Percentiles rank a stretch among this genome's conserved stretches.
Conservation (phyloP, 30 jellyfish, hydroid and myxozoan genomes). For the Cassiopea xamachana region DNA sequence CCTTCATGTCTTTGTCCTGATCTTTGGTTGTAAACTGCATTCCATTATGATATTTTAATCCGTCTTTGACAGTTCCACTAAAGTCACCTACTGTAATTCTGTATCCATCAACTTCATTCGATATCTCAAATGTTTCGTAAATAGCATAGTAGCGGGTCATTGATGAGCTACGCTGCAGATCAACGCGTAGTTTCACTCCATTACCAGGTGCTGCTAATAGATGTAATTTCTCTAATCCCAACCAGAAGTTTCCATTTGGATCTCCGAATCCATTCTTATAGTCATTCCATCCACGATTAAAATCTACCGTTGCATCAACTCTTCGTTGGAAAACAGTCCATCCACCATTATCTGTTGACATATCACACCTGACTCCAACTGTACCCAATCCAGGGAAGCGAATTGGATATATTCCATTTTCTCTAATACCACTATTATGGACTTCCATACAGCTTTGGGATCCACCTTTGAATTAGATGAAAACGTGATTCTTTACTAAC, state of each 20-base stretch:
- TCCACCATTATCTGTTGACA: not conserved
- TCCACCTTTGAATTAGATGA: too few species aligned
- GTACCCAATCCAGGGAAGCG: not conserved
- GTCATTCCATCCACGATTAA: not conserved
- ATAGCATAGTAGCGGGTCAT: not conserved
- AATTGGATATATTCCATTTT: not conserved
- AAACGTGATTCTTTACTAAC: too few species aligned
- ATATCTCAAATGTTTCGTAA: not conserved
- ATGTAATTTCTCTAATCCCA: constrained; percentile 5
- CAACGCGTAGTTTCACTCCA: not conserved
- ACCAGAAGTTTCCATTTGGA: constrained; percentile 7
- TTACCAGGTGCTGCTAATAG: not conserved
- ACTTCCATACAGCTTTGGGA: not conserved
- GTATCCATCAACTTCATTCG: not conserved
- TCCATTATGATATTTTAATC: not conserved
- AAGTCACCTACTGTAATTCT: not conserved
- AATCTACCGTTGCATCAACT: constrained; percentile 1
- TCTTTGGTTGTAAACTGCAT: not conserved
- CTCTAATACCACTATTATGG: not conserved
- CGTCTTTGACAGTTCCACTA: not conserved
- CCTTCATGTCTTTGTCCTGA: not conserved
- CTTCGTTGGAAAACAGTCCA: constrained; percentile 15
- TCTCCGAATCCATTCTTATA: not conserved
- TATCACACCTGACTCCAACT: not conserved
- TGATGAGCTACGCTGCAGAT: not conserved